Base-by-base conservation (phyloP, 1,140 invertebrate genomes). In the Arctopsyche grandis region DNA sequence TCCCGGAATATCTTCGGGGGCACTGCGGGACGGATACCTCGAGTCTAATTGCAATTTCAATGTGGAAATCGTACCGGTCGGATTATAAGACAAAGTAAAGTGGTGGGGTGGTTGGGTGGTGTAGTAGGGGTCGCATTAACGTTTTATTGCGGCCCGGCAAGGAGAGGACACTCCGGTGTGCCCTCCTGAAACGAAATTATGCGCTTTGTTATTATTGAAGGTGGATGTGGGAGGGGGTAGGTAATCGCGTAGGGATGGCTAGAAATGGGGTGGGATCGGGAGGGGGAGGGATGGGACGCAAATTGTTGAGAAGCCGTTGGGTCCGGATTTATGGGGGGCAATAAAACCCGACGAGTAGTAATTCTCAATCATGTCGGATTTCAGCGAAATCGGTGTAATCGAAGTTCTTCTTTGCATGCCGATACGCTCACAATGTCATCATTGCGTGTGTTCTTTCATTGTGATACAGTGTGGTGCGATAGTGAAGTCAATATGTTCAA, bases 1-100 rank as follows among this genome's bases (percentile, higher is more conserved):
- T 66, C 66, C 5, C 66, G 26, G 1, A 26, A 66, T 10, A 66
- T 46, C 52, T 77, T 46, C 38, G n/a, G 12, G 24, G 75, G 29
- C 19, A 9, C 69, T 24, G 12, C 19, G 77, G 79, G 77, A 79
- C 58, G 77, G 75, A 81, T 81, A 75, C 76, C 26, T 76, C 10
- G 56, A 69, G 60, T 79, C 80, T 81, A 81, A 81, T 81, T 81
- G 78, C 80, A 81, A 81, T 81, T 79, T 81, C 78, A 78, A 77
- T 77, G 69, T 77, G 73, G 80, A 77, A 78, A 81, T 75, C 77
- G 73, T 77, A 79, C 75, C 66, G 43, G 14, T 69, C 73, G 77
- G 79, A 21, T 46, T 46, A 81, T 79, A 79, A 81, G 80, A 81
- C 80, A 81, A 81, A 81, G 73, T 81, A 75, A 75, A n/a, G 52